Conservation (phyloP, 2,797 vertebrate species). For the Sphenodon punctatus region DNA sequence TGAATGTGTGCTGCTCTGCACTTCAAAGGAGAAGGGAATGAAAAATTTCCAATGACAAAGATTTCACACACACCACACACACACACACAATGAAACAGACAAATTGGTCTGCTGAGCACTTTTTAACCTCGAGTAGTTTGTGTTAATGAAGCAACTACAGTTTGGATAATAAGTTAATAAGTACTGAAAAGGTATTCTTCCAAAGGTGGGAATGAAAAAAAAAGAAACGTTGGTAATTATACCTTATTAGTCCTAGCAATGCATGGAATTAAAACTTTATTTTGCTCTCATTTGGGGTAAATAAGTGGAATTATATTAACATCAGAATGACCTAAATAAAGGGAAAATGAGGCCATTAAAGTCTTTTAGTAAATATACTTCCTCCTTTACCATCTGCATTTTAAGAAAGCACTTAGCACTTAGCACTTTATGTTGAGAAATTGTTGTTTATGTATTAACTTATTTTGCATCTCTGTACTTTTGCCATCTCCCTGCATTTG, state of each 20-base stretch:
- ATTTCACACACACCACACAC: no score
- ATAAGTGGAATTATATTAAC: constrained; percentile 1
- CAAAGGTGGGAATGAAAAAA: constrained; percentile 55
- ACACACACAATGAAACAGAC: constrained; percentile 68
- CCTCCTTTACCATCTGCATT: not conserved
- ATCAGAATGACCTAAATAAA: not conserved
- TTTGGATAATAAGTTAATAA: constrained; percentile 36
- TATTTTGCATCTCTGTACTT: not conserved
- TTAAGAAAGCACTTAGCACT: not conserved
- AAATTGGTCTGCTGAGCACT: constrained; percentile 72
- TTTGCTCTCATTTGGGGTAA: not conserved
- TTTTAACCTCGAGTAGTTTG: constrained; percentile 67
- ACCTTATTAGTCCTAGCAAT: constrained; percentile 40
- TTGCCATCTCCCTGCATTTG: not conserved
- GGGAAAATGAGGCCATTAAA: not conserved
- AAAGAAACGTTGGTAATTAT: constrained; percentile 67
- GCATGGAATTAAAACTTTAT: constrained; percentile 31
- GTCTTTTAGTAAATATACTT: not conserved
- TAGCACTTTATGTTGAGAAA: constrained; percentile 1
- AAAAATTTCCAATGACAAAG: constrained; percentile 74
- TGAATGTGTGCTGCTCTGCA: constrained; percentile 63
- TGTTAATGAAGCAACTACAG: constrained; percentile 47
- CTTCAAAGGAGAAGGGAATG: constrained; percentile 73
- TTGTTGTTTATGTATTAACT: not conserved
- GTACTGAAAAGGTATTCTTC: constrained; percentile 59